phyloP scores from a whole-genome alignment of 2,888 invertebrate species.

The Campoletis raptor region DNA sequence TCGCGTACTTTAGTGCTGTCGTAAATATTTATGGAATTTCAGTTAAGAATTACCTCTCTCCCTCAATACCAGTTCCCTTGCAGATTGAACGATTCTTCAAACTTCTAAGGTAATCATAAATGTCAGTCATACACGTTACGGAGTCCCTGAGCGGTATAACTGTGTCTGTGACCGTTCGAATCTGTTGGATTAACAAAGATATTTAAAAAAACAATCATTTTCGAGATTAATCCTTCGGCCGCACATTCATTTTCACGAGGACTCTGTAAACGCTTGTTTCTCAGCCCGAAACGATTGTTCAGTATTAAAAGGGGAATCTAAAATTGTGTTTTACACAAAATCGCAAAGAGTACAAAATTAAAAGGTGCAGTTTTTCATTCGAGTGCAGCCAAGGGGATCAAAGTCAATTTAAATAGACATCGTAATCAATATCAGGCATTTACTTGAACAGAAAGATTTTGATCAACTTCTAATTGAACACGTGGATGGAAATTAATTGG shows the following conservation, averaged over 20 bases:
- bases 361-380: too few species aligned
- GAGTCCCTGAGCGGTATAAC: background rate
- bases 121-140: background rate
- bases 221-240: background rate
- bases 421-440: background rate
- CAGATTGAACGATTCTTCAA: slow-evolving; percentile 5
- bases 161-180: background rate
- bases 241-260: background rate
- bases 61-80: background rate
- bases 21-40: too few species aligned
- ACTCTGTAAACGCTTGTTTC: too few species aligned
- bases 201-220: background rate
- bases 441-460: background rate
- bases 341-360: too few species aligned
- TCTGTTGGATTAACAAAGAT: background rate
- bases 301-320: too few species aligned
- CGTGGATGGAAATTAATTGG: background rate
- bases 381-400: too few species aligned
- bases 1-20: too few species aligned
- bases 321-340: too few species aligned
- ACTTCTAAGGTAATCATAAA: background rate
- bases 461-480: background rate
- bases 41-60: background rate
- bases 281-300: too few species aligned
- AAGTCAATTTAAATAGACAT: too few species aligned